Percentiles rank a stretch among this genome's conserved stretches.
These are phyloP conservation scores for Chironex yamaguchii DNA, from an alignment of 30 jellyfish, hydroid and myxozoan species.

Conservation along the genomic window DNA sequence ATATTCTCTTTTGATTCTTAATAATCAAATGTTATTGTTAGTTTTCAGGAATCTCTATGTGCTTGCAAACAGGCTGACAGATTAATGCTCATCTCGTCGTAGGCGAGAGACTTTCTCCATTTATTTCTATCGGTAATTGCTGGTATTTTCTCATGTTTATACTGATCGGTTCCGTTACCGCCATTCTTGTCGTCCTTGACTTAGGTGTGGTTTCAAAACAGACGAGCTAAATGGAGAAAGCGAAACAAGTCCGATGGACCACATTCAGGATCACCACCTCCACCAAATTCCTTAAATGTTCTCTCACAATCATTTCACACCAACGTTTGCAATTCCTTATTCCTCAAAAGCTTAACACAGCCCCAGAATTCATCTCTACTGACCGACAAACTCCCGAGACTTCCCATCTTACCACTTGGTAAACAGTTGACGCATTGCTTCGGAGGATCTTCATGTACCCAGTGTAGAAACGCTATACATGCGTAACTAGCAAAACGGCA, in stretches of 20 bases:
- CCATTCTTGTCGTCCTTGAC: too few species aligned
- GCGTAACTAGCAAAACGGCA: conserved; percentile 11
- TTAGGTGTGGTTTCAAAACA: conserved; percentile 94
- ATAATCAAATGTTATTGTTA: too few species aligned
- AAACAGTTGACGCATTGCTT: conserved; percentile 72
- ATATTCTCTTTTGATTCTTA: too few species aligned
- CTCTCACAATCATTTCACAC: conserved; percentile 80
- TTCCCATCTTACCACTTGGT: conserved; percentile 68
- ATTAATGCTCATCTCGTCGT: too few species aligned
- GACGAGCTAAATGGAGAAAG: conserved; percentile 95
- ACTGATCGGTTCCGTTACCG: too few species aligned
- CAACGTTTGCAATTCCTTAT: conserved; percentile 83
- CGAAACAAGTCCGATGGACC: conserved; percentile 76
- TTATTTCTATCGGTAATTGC: too few species aligned
- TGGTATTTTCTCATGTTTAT: too few species aligned
- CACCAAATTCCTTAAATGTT: conserved; percentile 56
- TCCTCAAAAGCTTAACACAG: conserved; percentile 65
- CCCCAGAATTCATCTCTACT: conserved; percentile 66
- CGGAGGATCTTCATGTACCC: conserved; percentile 82
- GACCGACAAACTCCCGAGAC: conserved; percentile 68
- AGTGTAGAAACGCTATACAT: conserved; percentile 77
- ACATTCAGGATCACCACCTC: conserved; percentile 80
- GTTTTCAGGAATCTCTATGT: too few species aligned
- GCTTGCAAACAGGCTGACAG: too few species aligned
- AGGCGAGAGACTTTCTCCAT: too few species aligned